A percentile compares a stretch with the other conserved stretches of the same genome.
phyloP scores from a whole-genome alignment of 2,113 vertebrate species.

The Sturnira hondurensis region DNA sequence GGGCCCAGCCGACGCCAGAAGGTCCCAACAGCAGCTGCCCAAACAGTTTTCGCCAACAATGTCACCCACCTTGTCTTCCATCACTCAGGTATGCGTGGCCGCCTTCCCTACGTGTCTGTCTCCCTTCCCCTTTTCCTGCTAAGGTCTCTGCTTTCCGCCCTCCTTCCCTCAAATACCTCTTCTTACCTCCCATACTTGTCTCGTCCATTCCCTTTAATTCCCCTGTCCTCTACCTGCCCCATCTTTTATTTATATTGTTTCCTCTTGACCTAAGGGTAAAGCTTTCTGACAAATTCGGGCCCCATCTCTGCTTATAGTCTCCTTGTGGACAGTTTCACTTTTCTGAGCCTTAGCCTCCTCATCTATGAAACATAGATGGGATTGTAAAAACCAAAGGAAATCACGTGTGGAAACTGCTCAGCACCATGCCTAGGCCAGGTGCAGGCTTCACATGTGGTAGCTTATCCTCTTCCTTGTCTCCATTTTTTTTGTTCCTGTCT shows the following conservation, averaged over 20 bases:
- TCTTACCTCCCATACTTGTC: neutral
- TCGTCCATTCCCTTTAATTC: neutral
- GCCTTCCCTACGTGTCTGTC: constrained; percentile 30
- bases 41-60: constrained; percentile 98
- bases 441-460: neutral
- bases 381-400: too few relatives aligned
- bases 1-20: constrained; percentile 85
- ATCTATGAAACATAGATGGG: neutral
- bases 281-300: neutral
- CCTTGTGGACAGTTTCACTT: neutral
- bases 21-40: constrained; percentile 85
- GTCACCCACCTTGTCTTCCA: constrained; percentile 95
- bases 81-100: constrained; percentile 91
- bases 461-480: neutral
- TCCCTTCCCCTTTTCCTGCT: neutral
- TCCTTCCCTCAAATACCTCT: neutral
- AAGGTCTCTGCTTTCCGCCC: neutral
- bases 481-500: neutral
- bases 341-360: neutral
- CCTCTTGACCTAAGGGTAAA: neutral
- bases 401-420: fast-evolving
- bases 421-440: neutral
- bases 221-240: neutral
- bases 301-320: neutral
- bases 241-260: neutral